A percentile compares a stretch with the other conserved stretches of the same genome.
Evolutionary conservation across 2,888 invertebrate species (phyloP).

Genomic region (Strigamia maritima): DNA sequence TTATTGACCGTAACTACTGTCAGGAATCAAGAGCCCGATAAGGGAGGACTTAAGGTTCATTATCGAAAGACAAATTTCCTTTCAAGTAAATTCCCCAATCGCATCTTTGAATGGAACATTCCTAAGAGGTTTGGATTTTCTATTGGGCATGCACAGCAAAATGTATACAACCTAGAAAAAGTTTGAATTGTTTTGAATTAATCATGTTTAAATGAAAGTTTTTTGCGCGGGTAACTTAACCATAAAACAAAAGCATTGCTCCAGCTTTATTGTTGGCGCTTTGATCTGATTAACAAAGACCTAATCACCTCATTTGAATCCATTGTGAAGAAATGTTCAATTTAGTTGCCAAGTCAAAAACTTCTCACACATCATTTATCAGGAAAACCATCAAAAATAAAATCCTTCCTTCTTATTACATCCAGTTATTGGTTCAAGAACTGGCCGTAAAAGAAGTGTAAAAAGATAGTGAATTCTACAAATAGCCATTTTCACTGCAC

Average conservation of each 20-base stretch:
- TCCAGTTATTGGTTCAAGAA: slow-evolving; percentile 25
- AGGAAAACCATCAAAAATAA: background rate
- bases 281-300: slow-evolving; percentile 9
- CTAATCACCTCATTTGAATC: slow-evolving; percentile 28
- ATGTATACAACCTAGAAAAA: no score
- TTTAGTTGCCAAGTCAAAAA: slow-evolving; percentile 16
- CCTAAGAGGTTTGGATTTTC: no score
- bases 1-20: no score
- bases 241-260: background rate
- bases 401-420: slow-evolving; percentile 33
- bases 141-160: background rate
- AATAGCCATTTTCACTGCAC: background rate
- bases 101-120: no score
- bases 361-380: slow-evolving; percentile 18
- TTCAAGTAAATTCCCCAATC: no score
- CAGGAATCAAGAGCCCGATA: no score
- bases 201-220: no score
- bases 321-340: background rate
- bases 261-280: background rate
- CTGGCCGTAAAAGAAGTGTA: slow-evolving; percentile 31
- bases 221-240: background rate
- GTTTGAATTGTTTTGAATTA: no score
- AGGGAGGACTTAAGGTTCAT: no score
- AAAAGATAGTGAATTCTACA: slow-evolving; percentile 29
- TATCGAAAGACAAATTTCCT: no score